Evolutionary conservation across 1,140 invertebrate species (phyloP), one percentile per base, ranked within the genome.

Genomic region (Galleria mellonella): DNA sequence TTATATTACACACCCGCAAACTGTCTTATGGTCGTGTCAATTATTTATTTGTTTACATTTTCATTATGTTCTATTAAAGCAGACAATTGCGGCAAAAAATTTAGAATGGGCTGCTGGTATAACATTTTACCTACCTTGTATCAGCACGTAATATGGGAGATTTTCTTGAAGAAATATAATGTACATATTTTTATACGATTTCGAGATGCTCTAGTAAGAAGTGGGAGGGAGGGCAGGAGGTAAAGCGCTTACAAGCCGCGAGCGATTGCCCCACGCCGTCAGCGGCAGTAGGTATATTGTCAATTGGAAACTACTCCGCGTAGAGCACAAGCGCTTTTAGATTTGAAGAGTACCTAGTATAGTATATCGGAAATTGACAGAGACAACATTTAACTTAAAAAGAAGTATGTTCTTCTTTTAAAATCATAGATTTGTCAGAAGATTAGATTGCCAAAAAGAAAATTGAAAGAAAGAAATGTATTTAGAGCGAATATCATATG

Each of bases 301-400:
- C 75, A 72, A 79, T 76, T 70, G 65, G 63, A 75, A 72, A 71
- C 66, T 70, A 71, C 67, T 71, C 55, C 49, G 47, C 52, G 49
- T 51, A 59, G 45, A 58, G 53, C 59, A 56, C 43, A 58, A 65
- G 58, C 66, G 55, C 64, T 73, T 73, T 69, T 72, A 65, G 55
- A 72, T 69, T 64, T 63, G 59, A 67, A 66, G 62, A 71, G 59
- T 67, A 59, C 37, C 42, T 45, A 36, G 17, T 48, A 40, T 30
- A 71, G 68, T 69, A 68, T 46, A 68, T 23, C 10, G 7, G 12
- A 55, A 50, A 28, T n/a, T 55, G 42, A 30, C 13, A 59, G 47
- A 67, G 47, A 28, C 43, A 43, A 29, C 39, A 46, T 23, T 23
- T 3, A 23, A n/a, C n/a, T n/a, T n/a, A n/a, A n/a, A n/a, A n/a